These are phyloP conservation scores for Panagrolaimus sp. DNA, from an alignment of 1,140 invertebrate species.

Conservation along the genomic window DNA sequence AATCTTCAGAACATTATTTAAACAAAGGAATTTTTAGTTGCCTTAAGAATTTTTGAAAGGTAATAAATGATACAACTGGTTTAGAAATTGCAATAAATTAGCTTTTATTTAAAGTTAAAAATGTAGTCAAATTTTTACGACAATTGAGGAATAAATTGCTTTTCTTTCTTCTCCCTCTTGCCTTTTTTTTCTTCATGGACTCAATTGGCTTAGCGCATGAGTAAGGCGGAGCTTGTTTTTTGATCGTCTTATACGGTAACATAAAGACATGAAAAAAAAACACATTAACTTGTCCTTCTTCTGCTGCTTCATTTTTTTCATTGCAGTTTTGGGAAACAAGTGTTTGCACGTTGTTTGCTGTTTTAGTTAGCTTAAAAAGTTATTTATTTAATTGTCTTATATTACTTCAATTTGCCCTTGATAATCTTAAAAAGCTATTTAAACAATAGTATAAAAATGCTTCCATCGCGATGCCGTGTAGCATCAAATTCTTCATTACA, in stretches of 20 bases:
- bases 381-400: not conserved
- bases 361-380: not conserved
- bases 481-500: conserved; percentile 9
- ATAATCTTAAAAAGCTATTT: not conserved
- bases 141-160: no score
- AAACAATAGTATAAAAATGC: not conserved
- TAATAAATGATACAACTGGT: no score
- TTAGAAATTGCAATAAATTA: no score
- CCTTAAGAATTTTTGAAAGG: no score
- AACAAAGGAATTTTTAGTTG: no score
- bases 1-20: no score
- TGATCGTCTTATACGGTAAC: not conserved
- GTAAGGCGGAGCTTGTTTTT: no score
- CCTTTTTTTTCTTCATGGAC: no score
- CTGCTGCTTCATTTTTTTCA: not conserved
- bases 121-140: no score
- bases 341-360: not conserved
- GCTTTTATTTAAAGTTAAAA: no score
- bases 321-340: not conserved
- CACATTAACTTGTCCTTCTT: not conserved
- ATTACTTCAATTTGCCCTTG: not conserved
- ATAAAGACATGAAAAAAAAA: not conserved
- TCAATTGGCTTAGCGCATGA: no score
- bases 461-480: conserved; percentile 5
- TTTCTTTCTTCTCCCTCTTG: no score